Percentiles rank a stretch among this genome's conserved stretches.
phyloP scores from a whole-genome alignment of 2,113 vertebrate species.

The Tragelaphus scriptus region DNA sequence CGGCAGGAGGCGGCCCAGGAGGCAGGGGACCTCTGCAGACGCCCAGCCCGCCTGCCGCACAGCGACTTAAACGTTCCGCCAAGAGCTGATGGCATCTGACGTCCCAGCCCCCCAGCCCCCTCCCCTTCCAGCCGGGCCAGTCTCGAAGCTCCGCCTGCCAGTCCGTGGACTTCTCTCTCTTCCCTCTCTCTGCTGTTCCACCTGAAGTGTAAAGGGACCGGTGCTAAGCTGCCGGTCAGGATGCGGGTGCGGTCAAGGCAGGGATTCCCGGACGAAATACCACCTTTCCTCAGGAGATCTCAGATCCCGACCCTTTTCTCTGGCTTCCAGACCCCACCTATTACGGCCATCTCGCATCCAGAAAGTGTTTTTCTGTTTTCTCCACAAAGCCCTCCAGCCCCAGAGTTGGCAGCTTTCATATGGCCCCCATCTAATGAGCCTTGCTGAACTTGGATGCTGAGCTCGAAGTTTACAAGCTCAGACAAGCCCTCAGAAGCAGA shows the following conservation, averaged over 20 bases:
- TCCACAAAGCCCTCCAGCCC: neutral
- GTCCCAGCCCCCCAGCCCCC: slow-evolving; percentile 2
- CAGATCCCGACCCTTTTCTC: neutral
- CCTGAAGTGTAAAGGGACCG: neutral
- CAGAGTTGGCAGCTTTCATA: neutral
- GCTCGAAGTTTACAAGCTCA: neutral
- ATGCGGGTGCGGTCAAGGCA: neutral
- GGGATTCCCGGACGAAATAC: neutral
- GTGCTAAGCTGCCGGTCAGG: neutral
- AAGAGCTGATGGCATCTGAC: slow-evolving; percentile 77
- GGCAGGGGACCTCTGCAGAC: slow-evolving; percentile 73
- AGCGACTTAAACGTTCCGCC: slow-evolving; percentile 71
- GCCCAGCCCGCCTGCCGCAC: slow-evolving; percentile 71
- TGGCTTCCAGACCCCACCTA: neutral
- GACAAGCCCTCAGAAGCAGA: neutral
- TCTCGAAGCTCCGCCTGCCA: slow-evolving; percentile 68
- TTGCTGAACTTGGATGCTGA: neutral
- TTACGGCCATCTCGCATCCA: neutral
- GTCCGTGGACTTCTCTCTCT: slow-evolving; percentile 59
- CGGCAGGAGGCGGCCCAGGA: slow-evolving; percentile 56
- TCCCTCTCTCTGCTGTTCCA: neutral
- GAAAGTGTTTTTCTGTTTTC: neutral
- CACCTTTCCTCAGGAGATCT: neutral
- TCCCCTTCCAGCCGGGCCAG: slow-evolving; percentile 33
- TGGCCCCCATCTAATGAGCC: neutral